Evolutionary conservation across 2,888 invertebrate species (phyloP).

Genomic region (Eubasilissa splendida): DNA sequence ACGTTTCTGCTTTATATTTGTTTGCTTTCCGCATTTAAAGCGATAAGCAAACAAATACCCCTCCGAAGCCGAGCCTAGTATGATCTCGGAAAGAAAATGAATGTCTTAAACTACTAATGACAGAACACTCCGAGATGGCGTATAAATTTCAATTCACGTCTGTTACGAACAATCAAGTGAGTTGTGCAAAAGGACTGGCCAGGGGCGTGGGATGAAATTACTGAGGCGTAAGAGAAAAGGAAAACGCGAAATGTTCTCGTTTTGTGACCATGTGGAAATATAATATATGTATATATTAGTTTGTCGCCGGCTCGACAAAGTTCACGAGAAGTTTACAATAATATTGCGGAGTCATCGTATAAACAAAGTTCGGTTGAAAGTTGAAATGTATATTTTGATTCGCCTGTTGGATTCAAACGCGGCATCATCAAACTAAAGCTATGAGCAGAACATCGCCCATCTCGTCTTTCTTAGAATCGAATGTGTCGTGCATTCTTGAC

Average conservation of each 20-base stretch:
- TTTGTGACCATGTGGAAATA: slow-evolving; percentile 8
- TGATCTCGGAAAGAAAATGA: not conserved
- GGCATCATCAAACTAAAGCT: no score
- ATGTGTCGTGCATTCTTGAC: no score
- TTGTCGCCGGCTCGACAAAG: slow-evolving; percentile 1
- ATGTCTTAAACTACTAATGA: not conserved
- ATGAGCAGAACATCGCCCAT: no score
- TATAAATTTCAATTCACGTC: slow-evolving; percentile 33
- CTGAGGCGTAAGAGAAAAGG: slow-evolving; percentile 34
- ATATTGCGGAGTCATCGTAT: not conserved
- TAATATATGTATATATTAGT: not conserved
- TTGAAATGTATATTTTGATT: not conserved
- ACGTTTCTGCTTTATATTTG: not conserved
- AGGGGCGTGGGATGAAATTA: slow-evolving; percentile 33
- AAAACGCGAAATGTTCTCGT: slow-evolving; percentile 36
- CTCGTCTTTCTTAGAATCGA: no score
- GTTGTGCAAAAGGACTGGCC: slow-evolving; percentile 30
- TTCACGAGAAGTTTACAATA: not conserved
- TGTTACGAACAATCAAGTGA: slow-evolving; percentile 15
- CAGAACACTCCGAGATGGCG: not conserved
- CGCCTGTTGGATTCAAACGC: not conserved
- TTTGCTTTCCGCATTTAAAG: no score
- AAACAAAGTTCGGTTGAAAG: not conserved
- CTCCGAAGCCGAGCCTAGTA: not conserved
- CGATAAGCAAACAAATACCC: no score